Conservation (phyloP, 2,797 vertebrate genomes). For the Helostoma temminkii region DNA sequence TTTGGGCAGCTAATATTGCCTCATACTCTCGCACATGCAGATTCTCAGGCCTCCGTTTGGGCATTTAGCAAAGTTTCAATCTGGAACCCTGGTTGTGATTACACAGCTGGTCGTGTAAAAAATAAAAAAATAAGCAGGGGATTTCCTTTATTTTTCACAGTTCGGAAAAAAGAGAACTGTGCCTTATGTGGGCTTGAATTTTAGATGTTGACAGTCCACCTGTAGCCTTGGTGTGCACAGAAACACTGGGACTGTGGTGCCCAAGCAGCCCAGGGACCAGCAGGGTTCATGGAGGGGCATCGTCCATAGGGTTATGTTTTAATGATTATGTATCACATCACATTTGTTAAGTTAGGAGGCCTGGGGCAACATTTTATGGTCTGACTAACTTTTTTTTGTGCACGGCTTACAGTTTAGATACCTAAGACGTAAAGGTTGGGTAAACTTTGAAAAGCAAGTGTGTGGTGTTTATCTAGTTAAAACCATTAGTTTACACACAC, state of each 20-base stretch:
- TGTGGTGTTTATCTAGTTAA: too few relatives aligned
- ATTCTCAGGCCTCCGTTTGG: background rate
- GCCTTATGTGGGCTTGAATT: background rate
- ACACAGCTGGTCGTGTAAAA: slow-evolving; percentile 46
- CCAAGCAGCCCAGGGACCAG: slow-evolving; percentile 4
- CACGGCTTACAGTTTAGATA: too few relatives aligned
- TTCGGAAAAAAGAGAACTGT: slow-evolving; percentile 3
- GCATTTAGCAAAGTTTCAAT: slow-evolving; percentile 46
- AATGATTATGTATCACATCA: background rate
- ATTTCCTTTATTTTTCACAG: slow-evolving; percentile 55
- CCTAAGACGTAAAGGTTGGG: too few relatives aligned
- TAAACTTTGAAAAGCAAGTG: too few relatives aligned
- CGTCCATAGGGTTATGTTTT: too few relatives aligned
- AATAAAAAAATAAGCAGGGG: slow-evolving; percentile 45
- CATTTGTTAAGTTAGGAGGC: background rate
- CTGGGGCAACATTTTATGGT: too few relatives aligned
- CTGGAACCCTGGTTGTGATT: slow-evolving; percentile 47
- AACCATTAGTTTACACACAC: too few relatives aligned
- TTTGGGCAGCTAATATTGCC: background rate
- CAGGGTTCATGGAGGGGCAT: background rate
- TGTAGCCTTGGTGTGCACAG: slow-evolving; percentile 27
- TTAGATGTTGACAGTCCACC: slow-evolving; percentile 23
- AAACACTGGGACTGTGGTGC: slow-evolving; percentile 39
- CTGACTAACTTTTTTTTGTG: too few relatives aligned
- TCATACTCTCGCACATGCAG: background rate